Evolutionary conservation across 2,888 invertebrate genomes (phyloP).

Genomic region (Pseudococcus viburni): DNA sequence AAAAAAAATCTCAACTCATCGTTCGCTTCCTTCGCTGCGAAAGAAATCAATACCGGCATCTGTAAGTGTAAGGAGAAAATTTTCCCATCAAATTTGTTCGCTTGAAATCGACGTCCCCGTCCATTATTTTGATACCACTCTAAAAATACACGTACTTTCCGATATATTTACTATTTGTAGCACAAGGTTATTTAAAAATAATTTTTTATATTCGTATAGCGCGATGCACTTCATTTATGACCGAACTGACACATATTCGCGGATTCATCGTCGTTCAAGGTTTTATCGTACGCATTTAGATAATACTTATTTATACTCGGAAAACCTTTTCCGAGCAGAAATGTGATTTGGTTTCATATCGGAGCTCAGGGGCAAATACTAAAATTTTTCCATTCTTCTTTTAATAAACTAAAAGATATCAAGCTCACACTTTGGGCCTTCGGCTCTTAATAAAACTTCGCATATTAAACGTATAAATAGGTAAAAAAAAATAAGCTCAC

Average conservation of each 20-base stretch:
- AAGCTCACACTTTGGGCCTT: no score
- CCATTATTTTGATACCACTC: conserved; percentile 29
- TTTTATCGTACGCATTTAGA: conserved; percentile 14
- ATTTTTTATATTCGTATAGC: background rate
- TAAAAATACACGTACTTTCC: conserved; percentile 1
- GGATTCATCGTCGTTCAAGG: conserved; percentile 19
- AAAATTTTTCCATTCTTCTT: no score
- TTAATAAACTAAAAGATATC: no score
- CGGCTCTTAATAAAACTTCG: no score
- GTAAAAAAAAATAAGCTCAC: no score
- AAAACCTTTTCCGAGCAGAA: no score
- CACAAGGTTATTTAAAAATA: conserved; percentile 45
- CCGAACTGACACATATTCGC: conserved; percentile 44
- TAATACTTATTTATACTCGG: background rate
- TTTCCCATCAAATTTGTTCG: background rate
- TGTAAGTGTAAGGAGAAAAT: conserved; percentile 10
- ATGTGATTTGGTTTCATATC: no score
- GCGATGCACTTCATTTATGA: conserved; percentile 23
- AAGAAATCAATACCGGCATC: conserved; percentile 1
- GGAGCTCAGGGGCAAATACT: no score
- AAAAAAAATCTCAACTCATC: conserved; percentile 14
- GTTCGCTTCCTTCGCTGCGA: background rate
- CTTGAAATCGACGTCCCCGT: conserved; percentile 20
- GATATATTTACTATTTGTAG: conserved; percentile 26
- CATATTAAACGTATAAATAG: no score